Evolutionary conservation across 2,888 invertebrate genomes (phyloP).

Genomic region (Xestia sexstrigata): DNA sequence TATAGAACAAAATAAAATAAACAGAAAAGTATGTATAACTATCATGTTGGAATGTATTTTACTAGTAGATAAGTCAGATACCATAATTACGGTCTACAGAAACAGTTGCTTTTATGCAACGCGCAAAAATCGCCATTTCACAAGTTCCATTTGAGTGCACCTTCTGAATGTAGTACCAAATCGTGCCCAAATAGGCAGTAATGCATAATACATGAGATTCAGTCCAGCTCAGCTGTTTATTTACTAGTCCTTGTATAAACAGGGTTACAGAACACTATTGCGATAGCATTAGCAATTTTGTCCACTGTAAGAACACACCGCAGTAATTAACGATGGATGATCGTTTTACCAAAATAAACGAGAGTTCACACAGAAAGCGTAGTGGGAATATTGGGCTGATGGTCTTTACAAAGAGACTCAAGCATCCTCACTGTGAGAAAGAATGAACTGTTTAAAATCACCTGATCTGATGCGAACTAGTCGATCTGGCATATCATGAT

Average conservation of each 20-base stretch:
- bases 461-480: neutral
- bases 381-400: neutral
- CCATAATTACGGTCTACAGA: neutral
- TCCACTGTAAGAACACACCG: neutral
- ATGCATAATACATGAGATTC: slow-evolving; percentile 54
- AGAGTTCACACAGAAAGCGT: neutral
- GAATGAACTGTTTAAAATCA: neutral
- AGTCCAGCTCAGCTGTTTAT: slow-evolving; percentile 35
- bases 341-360: neutral
- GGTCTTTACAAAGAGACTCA: neutral
- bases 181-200: slow-evolving; percentile 37
- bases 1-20: neutral
- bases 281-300: slow-evolving; percentile 5
- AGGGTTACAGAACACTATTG: slow-evolving; percentile 31
- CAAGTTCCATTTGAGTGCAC: neutral
- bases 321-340: neutral
- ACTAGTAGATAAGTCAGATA: neutral
- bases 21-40: neutral
- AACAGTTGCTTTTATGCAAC: neutral
- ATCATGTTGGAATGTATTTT: neutral
- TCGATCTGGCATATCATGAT: neutral
- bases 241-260: slow-evolving; percentile 32
- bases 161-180: slow-evolving; percentile 25
- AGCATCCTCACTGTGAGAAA: too few species aligned
- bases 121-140: neutral